Percentiles rank a stretch among this genome's conserved stretches.
phyloP scores from a whole-genome alignment of 2,888 invertebrate genomes.

The Tenthredo scrophulariae region DNA sequence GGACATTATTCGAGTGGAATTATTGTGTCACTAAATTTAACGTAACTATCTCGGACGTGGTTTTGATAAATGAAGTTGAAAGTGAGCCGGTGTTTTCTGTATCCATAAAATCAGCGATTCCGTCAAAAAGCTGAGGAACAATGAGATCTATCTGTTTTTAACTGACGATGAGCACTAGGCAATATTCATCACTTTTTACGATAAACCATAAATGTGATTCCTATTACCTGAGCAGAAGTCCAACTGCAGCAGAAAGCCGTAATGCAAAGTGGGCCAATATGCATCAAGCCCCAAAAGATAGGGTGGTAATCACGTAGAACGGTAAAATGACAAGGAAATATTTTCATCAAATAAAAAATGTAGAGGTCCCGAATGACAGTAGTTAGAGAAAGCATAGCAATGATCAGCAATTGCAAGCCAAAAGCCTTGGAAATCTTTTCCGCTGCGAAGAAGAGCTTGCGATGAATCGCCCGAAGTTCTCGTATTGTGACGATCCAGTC shows the following conservation, averaged over 20 bases:
- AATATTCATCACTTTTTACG: not conserved
- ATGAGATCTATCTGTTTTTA: not conserved
- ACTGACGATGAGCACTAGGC: not conserved
- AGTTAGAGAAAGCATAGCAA: not conserved
- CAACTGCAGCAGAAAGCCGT: slow-evolving; percentile 26
- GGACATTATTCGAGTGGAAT: not conserved
- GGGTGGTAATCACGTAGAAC: no score
- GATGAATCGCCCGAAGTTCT: slow-evolving; percentile 36
- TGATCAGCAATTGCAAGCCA: slow-evolving; percentile 4
- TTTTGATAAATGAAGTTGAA: not conserved
- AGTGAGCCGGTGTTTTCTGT: not conserved
- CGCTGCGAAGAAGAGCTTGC: slow-evolving; percentile 25
- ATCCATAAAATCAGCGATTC: not conserved
- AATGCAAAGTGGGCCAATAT: not conserved
- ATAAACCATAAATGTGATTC: not conserved
- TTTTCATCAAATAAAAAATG: not conserved
- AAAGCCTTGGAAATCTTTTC: not conserved
- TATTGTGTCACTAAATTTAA: not conserved
- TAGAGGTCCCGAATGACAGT: slow-evolving; percentile 25
- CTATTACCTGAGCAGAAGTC: slow-evolving; percentile 30
- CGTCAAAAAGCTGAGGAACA: not conserved
- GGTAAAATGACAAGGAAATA: not conserved
- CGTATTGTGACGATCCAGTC: slow-evolving; percentile 2
- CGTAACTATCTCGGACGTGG: not conserved
- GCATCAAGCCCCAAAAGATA: not conserved